phyloP scores from a whole-genome alignment of 2,797 vertebrate genomes.

The Zenarchopterus dispar region DNA sequence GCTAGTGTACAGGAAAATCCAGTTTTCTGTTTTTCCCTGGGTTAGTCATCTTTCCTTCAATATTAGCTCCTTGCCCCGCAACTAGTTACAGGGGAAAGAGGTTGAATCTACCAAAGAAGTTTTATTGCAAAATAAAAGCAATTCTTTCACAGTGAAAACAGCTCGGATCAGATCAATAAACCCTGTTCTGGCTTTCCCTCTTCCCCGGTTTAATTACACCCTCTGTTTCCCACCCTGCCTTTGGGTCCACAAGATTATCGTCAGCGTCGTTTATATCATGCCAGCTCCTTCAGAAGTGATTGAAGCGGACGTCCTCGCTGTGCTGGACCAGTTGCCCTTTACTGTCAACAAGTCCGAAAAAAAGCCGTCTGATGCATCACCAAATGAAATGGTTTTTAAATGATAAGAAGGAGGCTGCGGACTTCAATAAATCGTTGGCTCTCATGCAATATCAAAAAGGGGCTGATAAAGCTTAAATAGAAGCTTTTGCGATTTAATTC shows the following conservation, averaged over 20 bases:
- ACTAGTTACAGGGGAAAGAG: not conserved
- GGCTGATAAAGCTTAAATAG: constrained; percentile 45
- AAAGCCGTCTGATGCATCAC: constrained; percentile 9
- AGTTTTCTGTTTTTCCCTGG: constrained; percentile 21
- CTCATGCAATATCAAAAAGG: not conserved
- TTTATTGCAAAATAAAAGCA: constrained; percentile 16
- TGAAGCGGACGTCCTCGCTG: constrained; percentile 29
- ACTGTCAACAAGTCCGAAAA: not conserved
- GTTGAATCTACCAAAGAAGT: constrained; percentile 7
- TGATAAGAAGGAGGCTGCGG: not conserved
- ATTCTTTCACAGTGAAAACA: constrained; percentile 14
- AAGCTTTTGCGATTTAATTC: constrained; percentile 8
- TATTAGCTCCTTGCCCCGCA: not conserved
- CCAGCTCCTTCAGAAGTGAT: constrained; percentile 52
- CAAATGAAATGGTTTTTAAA: constrained; percentile 6
- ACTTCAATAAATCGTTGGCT: constrained; percentile 7
- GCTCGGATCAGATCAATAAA: constrained; percentile 45
- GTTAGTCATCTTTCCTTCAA: constrained; percentile 5
- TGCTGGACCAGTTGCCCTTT: constrained; percentile 38
- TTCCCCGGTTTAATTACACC: constrained; percentile 34
- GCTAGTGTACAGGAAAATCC: constrained; percentile 14
- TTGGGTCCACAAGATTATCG: constrained; percentile 16
- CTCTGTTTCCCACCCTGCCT: not conserved
- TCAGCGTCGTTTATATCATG: constrained; percentile 24
- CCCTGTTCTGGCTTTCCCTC: constrained; percentile 8